phyloP scores from a whole-genome alignment of 2,888 invertebrate species.

The Drosophila macrothrix region DNA sequence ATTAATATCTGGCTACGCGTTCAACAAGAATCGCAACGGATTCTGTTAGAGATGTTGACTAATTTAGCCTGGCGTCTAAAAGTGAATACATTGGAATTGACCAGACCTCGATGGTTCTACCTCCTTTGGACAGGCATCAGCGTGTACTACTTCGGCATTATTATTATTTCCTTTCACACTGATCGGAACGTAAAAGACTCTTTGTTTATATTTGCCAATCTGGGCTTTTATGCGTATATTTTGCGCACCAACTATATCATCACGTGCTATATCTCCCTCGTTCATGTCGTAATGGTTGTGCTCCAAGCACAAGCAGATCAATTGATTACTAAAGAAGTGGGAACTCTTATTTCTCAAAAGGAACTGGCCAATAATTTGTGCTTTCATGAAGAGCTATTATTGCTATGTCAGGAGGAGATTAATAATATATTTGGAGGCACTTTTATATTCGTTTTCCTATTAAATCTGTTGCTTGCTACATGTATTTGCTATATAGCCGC shows the following conservation, averaged over 20 bases:
- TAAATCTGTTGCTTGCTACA: not conserved
- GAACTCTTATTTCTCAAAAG: not conserved
- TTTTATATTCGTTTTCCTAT: conserved; percentile 12
- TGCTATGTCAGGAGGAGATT: conserved; percentile 30
- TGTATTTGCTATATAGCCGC: conserved; percentile 21
- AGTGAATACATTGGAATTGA: not conserved
- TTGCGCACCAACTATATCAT: conserved; percentile 4
- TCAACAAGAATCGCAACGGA: conserved; percentile 3
- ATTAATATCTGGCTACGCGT: not conserved
- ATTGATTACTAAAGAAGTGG: not conserved
- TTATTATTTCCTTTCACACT: not conserved
- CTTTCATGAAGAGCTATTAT: conserved; percentile 21
- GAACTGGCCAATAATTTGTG: conserved; percentile 5
- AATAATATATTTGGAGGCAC: conserved; percentile 17
- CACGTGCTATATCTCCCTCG: not conserved
- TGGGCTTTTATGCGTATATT: not conserved
- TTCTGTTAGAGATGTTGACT: not conserved
- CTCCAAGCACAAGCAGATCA: conserved; percentile 1
- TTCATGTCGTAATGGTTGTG: not conserved
- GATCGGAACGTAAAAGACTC: no score
- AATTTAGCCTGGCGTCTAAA: not conserved
- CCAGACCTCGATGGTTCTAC: not conserved
- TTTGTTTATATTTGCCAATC: not conserved
- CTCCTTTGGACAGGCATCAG: not conserved
- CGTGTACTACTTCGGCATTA: not conserved